Conservation (phyloP, 2,113 vertebrate genomes). For the Myotis lucifugus region DNA sequence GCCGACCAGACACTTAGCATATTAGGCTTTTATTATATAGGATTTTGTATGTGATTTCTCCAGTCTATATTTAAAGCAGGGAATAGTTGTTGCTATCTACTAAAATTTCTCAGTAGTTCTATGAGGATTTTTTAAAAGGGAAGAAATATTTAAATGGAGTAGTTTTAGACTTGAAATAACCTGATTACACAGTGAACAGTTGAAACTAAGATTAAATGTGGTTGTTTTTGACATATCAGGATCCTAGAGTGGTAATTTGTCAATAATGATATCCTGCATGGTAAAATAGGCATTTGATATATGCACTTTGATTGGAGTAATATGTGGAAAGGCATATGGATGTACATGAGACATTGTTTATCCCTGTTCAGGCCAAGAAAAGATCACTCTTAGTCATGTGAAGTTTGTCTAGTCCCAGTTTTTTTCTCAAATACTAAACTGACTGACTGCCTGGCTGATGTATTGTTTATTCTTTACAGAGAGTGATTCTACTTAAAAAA, state of each 20-base stretch:
- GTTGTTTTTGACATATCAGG: slow-evolving; percentile 34
- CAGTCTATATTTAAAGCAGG: slow-evolving; percentile 58
- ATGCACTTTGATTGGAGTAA: not conserved
- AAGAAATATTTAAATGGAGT: not conserved
- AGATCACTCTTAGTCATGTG: not conserved
- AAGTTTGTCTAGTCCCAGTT: slow-evolving; percentile 1
- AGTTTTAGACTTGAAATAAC: slow-evolving; percentile 15
- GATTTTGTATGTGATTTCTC: slow-evolving; percentile 67
- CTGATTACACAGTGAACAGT: not conserved
- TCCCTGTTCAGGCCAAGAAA: not conserved
- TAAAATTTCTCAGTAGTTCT: slow-evolving; percentile 16
- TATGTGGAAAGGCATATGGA: not conserved
- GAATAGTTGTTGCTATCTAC: not conserved
- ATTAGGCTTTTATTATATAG: no score
- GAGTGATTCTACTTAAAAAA: not conserved
- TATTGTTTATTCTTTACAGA: not conserved
- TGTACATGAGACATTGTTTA: not conserved
- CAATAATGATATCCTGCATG: not conserved
- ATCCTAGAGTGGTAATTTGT: not conserved
- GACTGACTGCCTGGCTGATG: not conserved
- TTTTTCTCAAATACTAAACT: not conserved
- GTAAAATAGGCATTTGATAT: not conserved
- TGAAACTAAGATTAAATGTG: slow-evolving; percentile 24
- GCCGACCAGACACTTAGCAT: no score
- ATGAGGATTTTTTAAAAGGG: not conserved